Evolutionary conservation across 1,140 invertebrate species (phyloP).

Genomic region (Lineus longissimus): DNA sequence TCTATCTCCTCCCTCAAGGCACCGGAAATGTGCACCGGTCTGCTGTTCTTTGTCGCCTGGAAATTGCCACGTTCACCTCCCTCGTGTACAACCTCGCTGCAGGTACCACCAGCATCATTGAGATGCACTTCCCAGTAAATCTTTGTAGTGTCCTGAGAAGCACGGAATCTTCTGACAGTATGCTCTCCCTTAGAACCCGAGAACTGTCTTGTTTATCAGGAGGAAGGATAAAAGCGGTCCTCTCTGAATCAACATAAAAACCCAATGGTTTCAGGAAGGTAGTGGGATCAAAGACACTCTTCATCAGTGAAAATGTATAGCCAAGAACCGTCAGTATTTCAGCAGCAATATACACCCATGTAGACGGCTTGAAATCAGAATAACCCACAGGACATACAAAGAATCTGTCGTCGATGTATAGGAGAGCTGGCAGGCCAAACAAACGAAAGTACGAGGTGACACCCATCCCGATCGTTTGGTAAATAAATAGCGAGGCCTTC

Average conservation of each 20-base stretch:
- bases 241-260: neutral
- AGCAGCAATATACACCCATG: neutral
- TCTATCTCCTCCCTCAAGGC: neutral
- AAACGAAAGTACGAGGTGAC: neutral
- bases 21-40: neutral
- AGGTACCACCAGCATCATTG: neutral
- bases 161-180: neutral
- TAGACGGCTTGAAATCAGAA: neutral
- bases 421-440: neutral
- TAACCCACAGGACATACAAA: neutral
- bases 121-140: neutral
- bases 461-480: neutral
- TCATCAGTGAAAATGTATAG: neutral
- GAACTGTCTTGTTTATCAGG: neutral
- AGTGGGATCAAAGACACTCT: neutral
- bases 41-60: neutral
- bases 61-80: neutral
- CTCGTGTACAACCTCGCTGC: neutral
- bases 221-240: neutral
- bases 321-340: neutral
- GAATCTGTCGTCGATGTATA: neutral
- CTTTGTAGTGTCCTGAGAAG: neutral
- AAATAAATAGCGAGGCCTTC: conserved; percentile 5
- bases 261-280: neutral
- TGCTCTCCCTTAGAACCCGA: neutral